A percentile compares a stretch with the other conserved stretches of the same genome.
Evolutionary conservation across 2,797 vertebrate species (phyloP).

Genomic region (Acropternis orthonyx): DNA sequence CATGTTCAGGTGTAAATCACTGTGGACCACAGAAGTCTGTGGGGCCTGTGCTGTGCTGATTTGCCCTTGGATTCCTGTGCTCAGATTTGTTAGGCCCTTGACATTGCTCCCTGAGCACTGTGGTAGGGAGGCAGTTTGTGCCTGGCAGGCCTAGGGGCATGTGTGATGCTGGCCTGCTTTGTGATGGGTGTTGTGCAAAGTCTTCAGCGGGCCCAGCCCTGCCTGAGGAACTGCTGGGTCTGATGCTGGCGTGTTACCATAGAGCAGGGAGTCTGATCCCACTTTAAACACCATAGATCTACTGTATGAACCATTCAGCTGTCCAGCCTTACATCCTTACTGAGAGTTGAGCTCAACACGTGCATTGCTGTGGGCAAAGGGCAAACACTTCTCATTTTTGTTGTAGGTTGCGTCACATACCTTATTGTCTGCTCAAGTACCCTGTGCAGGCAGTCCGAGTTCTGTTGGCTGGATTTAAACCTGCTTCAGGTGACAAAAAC

Average conservation of each 20-base stretch:
- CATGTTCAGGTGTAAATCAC: background rate
- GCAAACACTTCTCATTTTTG: background rate
- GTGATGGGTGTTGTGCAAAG: background rate
- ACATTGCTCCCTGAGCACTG: fast-evolving
- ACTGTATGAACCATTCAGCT: background rate
- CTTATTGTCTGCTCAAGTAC: constrained; percentile 79
- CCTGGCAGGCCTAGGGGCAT: background rate
- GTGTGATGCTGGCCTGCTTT: background rate
- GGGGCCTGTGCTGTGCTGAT: background rate
- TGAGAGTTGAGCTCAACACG: background rate
- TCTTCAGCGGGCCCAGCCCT: background rate
- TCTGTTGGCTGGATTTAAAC: constrained; percentile 84
- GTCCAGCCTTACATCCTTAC: no score
- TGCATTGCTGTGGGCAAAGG: background rate
- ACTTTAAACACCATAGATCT: background rate
- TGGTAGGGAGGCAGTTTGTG: background rate
- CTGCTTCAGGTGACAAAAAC: constrained; percentile 62
- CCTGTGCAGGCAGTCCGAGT: constrained; percentile 81
- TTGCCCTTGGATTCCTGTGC: background rate
- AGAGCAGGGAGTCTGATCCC: background rate
- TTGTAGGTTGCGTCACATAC: constrained; percentile 85
- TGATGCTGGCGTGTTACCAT: fast-evolving
- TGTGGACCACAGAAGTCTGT: background rate
- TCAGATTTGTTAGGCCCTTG: fast-evolving
- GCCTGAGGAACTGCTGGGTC: fast-evolving